Conservation (phyloP, 2,113 vertebrate genomes). For the Hippocampus comes region DNA sequence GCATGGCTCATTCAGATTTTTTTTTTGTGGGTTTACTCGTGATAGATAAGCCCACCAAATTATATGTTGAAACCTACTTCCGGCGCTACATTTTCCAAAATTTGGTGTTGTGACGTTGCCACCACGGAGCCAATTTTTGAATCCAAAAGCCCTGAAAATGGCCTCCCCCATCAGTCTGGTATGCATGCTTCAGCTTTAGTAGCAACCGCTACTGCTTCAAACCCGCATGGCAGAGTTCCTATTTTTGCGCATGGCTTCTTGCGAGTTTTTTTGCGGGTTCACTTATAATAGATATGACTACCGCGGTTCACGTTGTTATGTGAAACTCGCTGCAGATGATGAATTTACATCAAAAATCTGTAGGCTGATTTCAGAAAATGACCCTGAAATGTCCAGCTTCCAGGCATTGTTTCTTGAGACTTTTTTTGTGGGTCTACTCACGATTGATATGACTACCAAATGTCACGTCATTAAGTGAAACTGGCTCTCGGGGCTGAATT, state of each 20-base stretch:
- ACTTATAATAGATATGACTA: not conserved
- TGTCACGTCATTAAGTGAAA: not conserved
- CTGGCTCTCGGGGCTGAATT: not conserved
- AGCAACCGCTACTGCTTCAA: not conserved
- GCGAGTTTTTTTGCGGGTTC: not conserved
- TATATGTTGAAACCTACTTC: not conserved
- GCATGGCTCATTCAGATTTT: not conserved
- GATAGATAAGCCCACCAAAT: not conserved
- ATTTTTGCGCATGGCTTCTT: not conserved
- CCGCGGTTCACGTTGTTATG: not conserved
- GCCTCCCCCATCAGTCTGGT: no score
- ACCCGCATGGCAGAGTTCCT: not conserved
- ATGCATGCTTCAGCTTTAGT: no score
- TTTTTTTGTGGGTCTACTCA: not conserved
- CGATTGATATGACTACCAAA: not conserved
- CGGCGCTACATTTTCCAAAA: not conserved
- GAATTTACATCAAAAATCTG: no score
- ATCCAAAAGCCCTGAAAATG: no score
- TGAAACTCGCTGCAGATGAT: not conserved
- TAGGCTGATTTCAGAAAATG: not conserved
- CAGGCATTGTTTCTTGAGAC: not conserved
- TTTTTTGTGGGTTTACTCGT: not conserved
- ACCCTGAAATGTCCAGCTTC: no score
- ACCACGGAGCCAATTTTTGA: no score
- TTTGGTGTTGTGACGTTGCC: no score